Evolutionary conservation across 2,113 vertebrate genomes (phyloP), one percentile per base, ranked within the genome.

Genomic region (Antigone vipio): DNA sequence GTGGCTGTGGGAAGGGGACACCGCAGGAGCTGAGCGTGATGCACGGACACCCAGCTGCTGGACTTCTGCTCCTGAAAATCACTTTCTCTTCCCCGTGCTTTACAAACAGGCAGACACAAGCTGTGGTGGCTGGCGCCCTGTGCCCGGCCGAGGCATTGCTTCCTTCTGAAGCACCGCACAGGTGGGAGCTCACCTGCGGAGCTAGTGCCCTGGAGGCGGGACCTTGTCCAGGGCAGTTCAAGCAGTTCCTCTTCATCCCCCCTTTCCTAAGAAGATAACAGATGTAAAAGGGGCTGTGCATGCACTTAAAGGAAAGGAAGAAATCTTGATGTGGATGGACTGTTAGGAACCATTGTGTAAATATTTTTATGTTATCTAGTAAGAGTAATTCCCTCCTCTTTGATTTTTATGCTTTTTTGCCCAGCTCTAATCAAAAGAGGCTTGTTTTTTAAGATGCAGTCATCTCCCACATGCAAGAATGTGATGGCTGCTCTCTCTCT

Each of bases 11-110:
- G 40, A 47, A 22, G 62, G 38, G 45, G 35, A 19, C 32, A 2
- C 10, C 3, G 2, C 7, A 52, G 55, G 40, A 64, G 72, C 49
- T 18, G 22, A 42, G 32, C 6, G 3, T 0, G 2, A 3, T 15
- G 4, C 0, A 0, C 2, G 44, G 35, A 19, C 29, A 35, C 47
- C 2, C 17, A 29, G 45, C 16, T 0, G 10, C 42, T 64, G 74
- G 3, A 1, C 26, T 78, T 40, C 29, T 84, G 27, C 49, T 67
- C 34, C 81, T 72, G 71, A 73, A 58, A 72, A 47, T 72, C 15
- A 2, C 38, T 60, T 67, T 34, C 4, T 58, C 29, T 42, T 52
- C 19, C 15, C 27, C 2, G 0, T 59, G 18, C 62, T 59, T 66
- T 30, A 30, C 26, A 49, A 58, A 2, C 15, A 42, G 50, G 29